Evolutionary conservation across 2,888 invertebrate genomes (phyloP), one percentile per base, ranked within the genome.

Genomic region (Nomada hirtipes): DNA sequence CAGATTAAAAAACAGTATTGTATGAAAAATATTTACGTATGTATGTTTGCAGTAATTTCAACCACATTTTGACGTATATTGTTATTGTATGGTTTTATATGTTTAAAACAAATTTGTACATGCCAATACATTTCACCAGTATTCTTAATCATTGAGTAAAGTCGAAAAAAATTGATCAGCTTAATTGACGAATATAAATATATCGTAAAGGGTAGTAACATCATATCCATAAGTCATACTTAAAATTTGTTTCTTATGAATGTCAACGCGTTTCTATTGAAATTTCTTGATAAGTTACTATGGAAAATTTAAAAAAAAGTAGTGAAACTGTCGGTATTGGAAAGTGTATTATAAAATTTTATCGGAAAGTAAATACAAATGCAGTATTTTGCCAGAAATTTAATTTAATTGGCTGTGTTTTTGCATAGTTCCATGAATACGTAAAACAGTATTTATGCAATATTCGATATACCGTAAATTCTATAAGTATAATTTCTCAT

Each of bases 321-420:
- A 64, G 20, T 59, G 18, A 42, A 57, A 10, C 20, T 50, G 36
- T 60, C 29, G 29, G 61, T 76, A n/a, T 20, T 26, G 61, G 57
- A 68, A 59, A 68, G 59, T 82, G 72, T 76, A 70, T 81, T 78
- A 77, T 77, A 47, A 52, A 68, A 23, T 72, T 69, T 44, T 52
- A 18, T 59, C 42, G 69, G 20, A 57, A 23, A 59, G 59, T 36
- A 10, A 76, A 63, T 42, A 57, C 29, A 59, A 63, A 71, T 7
- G 60, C 55, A 67, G 42, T 77, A 68, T 71, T 70, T 53, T 42
- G 36, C 65, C 69, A 76, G 47, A 65, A 79, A 77, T 73, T 80
- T 74, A 60, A 71, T 71, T 65, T 57, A 74, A 83, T 85, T 64
- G 86, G 86, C 83, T 85, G 88, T 83, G 86, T 79, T 83, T 83